Evolutionary conservation across 2,113 vertebrate species (phyloP).

Genomic region (Andinoacara biseriatus): DNA sequence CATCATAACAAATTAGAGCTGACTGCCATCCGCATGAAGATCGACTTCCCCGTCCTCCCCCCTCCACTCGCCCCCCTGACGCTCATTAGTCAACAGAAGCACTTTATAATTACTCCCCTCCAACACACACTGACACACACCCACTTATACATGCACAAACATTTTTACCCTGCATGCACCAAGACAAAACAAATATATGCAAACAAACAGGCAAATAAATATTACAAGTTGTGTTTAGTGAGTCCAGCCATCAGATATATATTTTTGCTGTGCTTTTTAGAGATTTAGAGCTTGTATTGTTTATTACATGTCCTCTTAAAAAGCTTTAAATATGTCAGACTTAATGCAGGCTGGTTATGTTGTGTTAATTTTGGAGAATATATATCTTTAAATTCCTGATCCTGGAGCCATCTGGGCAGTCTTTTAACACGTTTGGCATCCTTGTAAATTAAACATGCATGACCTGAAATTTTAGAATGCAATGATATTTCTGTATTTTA

Average conservation of each 20-base stretch:
- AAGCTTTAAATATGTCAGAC: neutral
- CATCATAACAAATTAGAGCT: conserved; percentile 89
- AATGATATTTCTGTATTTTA: neutral
- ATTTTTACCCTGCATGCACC: neutral
- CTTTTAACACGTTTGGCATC: neutral
- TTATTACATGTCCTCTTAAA: neutral
- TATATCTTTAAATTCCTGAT: neutral
- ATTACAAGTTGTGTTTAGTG: neutral
- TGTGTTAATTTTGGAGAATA: neutral
- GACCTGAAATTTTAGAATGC: neutral
- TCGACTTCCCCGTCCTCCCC: conserved; percentile 89
- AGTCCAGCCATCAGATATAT: neutral
- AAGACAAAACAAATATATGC: conserved; percentile 5
- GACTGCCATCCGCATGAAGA: conserved; percentile 85
- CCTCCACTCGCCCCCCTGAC: conserved; percentile 58
- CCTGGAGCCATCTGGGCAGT: neutral
- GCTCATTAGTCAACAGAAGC: conserved; percentile 95
- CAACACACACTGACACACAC: neutral
- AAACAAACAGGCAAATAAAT: neutral
- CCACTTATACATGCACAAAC: conserved; percentile 11
- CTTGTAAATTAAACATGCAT: neutral
- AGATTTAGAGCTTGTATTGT: neutral
- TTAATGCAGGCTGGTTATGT: neutral
- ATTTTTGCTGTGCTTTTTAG: neutral
- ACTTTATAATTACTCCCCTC: conserved; percentile 92